These are phyloP conservation scores for Scaptomyza graminum DNA, from an alignment of 1,140 invertebrate species.

Conservation along the genomic window DNA sequence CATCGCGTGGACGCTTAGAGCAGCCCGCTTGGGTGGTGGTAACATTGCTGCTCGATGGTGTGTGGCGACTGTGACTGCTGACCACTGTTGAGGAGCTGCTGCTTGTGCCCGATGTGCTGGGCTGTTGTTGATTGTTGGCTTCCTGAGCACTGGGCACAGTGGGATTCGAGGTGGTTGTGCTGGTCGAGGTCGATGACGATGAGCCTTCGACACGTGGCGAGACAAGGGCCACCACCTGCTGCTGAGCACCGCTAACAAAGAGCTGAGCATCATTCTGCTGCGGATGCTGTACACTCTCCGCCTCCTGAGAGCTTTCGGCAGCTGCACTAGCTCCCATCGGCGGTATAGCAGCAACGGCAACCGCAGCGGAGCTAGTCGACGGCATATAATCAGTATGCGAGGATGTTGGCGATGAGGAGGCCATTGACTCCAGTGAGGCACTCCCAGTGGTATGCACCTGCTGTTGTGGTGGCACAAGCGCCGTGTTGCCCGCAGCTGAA, in stretches of 20 bases:
- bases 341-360: slow-evolving; percentile 84
- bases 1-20: slow-evolving; percentile 85
- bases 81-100: slow-evolving; percentile 75
- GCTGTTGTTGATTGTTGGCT: slow-evolving; percentile 83
- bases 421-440: slow-evolving; percentile 85
- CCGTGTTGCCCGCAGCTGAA: slow-evolving; percentile 84
- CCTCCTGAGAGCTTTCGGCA: slow-evolving; percentile 82
- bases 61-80: slow-evolving; percentile 85
- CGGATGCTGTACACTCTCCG: slow-evolving; percentile 80
- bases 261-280: slow-evolving; percentile 76
- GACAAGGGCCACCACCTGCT: slow-evolving; percentile 89
- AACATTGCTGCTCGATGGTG: slow-evolving; percentile 86
- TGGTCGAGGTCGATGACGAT: slow-evolving; percentile 44
- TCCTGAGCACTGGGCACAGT: slow-evolving; percentile 79
- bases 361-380: slow-evolving; percentile 87
- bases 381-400: slow-evolving; percentile 89
- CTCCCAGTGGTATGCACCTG: slow-evolving; percentile 86
- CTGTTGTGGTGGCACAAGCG: slow-evolving; percentile 87
- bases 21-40: slow-evolving; percentile 86
- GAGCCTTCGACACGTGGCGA: slow-evolving; percentile 88
- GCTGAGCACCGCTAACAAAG: slow-evolving; percentile 85
- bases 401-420: slow-evolving; percentile 86
- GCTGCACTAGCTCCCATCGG: slow-evolving; percentile 83
- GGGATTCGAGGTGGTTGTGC: slow-evolving; percentile 57
- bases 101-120: slow-evolving; percentile 79